phyloP scores from a whole-genome alignment of 2,888 invertebrate species.

The Eupithecia exiguata region DNA sequence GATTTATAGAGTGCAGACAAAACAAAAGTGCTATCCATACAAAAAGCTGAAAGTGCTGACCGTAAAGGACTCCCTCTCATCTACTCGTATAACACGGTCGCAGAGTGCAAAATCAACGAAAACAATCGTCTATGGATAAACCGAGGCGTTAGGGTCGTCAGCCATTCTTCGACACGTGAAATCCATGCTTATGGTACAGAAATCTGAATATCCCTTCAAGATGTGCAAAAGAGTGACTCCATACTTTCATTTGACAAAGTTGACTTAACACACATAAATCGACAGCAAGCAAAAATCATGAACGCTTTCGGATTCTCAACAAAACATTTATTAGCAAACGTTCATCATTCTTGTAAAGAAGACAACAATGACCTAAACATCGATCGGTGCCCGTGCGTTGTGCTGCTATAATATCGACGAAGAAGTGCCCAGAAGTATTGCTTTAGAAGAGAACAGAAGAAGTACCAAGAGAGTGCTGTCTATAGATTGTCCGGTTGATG shows the following conservation, averaged over 20 bases:
- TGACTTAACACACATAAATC: slow-evolving; percentile 47
- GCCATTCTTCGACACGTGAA: slow-evolving; percentile 72
- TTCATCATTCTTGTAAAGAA: slow-evolving; percentile 63
- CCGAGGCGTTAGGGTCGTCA: slow-evolving; percentile 78
- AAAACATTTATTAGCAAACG: slow-evolving; percentile 14
- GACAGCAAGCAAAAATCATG: slow-evolving; percentile 61
- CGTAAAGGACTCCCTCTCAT: slow-evolving; percentile 62
- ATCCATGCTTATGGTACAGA: slow-evolving; percentile 80
- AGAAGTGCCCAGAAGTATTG: slow-evolving; percentile 70
- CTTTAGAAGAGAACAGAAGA: slow-evolving; percentile 58
- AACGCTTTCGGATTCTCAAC: slow-evolving; percentile 35
- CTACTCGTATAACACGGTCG: slow-evolving; percentile 63
- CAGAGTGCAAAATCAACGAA: slow-evolving; percentile 69
- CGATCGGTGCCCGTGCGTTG: slow-evolving; percentile 71
- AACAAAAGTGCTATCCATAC: slow-evolving; percentile 78
- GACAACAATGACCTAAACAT: slow-evolving; percentile 58
- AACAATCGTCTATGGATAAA: slow-evolving; percentile 66
- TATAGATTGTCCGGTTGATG: slow-evolving; percentile 63
- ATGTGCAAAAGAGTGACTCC: slow-evolving; percentile 61
- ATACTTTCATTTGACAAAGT: slow-evolving; percentile 46
- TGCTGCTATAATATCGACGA: slow-evolving; percentile 60
- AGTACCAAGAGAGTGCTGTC: slow-evolving; percentile 65
- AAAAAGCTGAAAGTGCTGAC: slow-evolving; percentile 76
- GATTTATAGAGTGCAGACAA: slow-evolving; percentile 62
- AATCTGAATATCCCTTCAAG: slow-evolving; percentile 68